These are phyloP conservation scores for Tupiocoris notatus DNA, from an alignment of 2,888 invertebrate genomes.

Conservation along the genomic window DNA sequence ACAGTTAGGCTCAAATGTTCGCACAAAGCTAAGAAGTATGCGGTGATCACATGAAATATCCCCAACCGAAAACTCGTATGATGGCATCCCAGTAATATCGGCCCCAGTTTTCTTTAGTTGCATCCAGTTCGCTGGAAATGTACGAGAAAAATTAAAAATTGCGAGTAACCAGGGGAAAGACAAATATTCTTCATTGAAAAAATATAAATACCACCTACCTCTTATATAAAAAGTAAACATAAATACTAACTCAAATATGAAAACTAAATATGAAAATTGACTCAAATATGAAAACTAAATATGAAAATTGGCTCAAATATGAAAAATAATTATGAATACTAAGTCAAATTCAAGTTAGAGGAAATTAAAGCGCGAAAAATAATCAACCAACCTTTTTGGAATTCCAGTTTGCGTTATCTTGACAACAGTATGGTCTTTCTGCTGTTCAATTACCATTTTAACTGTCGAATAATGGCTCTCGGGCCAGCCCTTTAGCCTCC, in stretches of 20 bases:
- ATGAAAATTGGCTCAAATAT: too few relatives aligned
- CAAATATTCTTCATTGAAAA: not conserved
- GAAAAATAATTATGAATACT: too few relatives aligned
- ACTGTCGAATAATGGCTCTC: constrained; percentile 87
- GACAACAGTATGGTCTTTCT: constrained; percentile 84
- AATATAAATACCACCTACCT: too few relatives aligned
- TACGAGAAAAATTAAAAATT: constrained; percentile 45
- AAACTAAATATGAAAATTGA: too few relatives aligned
- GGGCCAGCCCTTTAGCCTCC: constrained; percentile 96
- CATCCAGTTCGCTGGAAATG: constrained; percentile 66
- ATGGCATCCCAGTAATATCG: constrained; percentile 94
- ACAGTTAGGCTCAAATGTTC: not conserved
- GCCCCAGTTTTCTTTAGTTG: constrained; percentile 85
- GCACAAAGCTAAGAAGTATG: not conserved
- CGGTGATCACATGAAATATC: constrained; percentile 53
- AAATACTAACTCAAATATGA: too few relatives aligned
- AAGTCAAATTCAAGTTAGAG: too few relatives aligned
- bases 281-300: too few relatives aligned
- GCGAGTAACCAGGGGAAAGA: not conserved
- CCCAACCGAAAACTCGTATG: constrained; percentile 88
- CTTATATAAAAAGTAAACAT: too few relatives aligned
- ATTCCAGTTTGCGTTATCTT: constrained; percentile 79
- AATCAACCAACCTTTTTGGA: constrained; percentile 73
- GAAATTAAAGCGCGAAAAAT: too few relatives aligned
- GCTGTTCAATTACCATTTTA: constrained; percentile 78